Evolutionary conservation across 2,113 vertebrate genomes (phyloP).

Genomic region (Columba janthina): DNA sequence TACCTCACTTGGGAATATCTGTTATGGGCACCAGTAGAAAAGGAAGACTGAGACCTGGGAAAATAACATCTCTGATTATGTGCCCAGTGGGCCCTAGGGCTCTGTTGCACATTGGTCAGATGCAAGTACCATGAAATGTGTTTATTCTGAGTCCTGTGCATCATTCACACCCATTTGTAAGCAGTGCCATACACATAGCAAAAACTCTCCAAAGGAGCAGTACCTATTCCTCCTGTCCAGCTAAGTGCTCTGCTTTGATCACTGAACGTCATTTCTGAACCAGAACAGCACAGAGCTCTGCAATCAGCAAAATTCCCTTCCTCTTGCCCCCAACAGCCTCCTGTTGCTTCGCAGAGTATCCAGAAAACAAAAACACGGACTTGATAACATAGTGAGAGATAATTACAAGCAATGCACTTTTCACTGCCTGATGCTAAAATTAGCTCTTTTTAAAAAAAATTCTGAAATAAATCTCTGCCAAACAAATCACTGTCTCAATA

Average conservation of each 20-base stretch:
- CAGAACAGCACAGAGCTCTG: neutral
- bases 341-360: neutral
- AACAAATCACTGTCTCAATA: neutral
- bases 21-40: neutral
- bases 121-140: neutral
- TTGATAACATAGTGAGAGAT: neutral
- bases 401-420: neutral
- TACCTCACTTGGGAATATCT: neutral
- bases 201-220: neutral
- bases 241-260: neutral
- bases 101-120: neutral
- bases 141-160: neutral
- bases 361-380: neutral
- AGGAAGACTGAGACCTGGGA: neutral
- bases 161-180: neutral
- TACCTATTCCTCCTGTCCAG: neutral
- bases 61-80: neutral
- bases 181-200: neutral
- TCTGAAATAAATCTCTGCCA: neutral
- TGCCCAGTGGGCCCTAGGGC: neutral
- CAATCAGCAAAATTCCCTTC: neutral
- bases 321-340: neutral
- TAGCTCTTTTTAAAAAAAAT: neutral
- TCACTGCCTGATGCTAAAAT: neutral
- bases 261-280: neutral